These are phyloP conservation scores for Poeciliopsis retropinna DNA, from an alignment of 2,113 vertebrate genomes.

Conservation along the genomic window DNA sequence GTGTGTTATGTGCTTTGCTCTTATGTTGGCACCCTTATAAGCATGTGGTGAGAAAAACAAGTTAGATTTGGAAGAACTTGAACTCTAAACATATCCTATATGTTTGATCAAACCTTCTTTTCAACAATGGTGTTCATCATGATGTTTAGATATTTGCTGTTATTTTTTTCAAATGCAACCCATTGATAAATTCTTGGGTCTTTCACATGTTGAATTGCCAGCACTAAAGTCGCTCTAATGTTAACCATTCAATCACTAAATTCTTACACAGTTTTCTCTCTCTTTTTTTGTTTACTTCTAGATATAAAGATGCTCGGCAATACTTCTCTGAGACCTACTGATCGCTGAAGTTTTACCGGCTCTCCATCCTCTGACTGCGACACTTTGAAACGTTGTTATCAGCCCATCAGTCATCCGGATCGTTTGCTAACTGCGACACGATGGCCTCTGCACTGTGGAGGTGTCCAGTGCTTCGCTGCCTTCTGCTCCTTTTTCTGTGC, in stretches of 20 bases:
- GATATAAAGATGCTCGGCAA: constrained; percentile 74
- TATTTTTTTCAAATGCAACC: constrained; percentile 3
- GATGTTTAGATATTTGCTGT: constrained; percentile 10
- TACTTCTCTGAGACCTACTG: constrained; percentile 56
- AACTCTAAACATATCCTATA: constrained; percentile 9
- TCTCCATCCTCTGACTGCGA: constrained; percentile 30
- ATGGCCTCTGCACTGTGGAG: constrained; percentile 76
- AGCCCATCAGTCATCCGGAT: constrained; percentile 51
- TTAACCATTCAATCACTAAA: not conserved
- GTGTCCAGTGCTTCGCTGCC: constrained; percentile 65
- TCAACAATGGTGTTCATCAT: not conserved
- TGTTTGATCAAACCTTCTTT: constrained; percentile 16
- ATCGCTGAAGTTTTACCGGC: constrained; percentile 66
- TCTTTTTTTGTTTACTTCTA: constrained; percentile 38
- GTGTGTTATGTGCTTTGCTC: constrained; percentile 26
- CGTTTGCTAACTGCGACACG: constrained; percentile 50
- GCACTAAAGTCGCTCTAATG: not conserved
- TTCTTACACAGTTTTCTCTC: constrained; percentile 15
- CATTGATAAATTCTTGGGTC: not conserved
- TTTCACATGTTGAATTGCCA: not conserved
- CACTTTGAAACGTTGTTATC: constrained; percentile 34
- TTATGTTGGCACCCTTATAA: constrained; percentile 21
- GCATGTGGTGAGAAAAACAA: constrained; percentile 19
- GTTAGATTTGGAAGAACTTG: constrained; percentile 14
- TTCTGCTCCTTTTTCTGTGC: constrained; percentile 70